Base-by-base conservation (phyloP, 2,888 invertebrate species). In the Macaria notata region DNA sequence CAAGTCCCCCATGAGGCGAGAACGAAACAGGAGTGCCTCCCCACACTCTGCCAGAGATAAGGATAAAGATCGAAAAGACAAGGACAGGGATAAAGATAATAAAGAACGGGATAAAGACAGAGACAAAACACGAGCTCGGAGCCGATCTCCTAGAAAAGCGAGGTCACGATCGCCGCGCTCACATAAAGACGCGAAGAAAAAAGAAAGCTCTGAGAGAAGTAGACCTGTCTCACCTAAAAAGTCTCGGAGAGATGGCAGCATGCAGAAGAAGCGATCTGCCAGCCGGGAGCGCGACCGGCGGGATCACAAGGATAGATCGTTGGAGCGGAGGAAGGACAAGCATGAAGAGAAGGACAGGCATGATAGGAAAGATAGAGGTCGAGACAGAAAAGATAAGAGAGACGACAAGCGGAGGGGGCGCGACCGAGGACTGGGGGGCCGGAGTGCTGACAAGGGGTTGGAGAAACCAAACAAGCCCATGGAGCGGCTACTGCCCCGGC, bases 331-430 rank as follows among this genome's bases (percentile, higher is more conserved):
- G 56, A 92, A 92, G 74, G 87, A 92, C 58, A 92, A 92, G 73
- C 86, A 92, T 69, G 92, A 92, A 60, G 92, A 93, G 47, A 92
- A 93, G 74, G 93, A 93, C 67, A 84, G 93, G 72, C 89, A 94
- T 64, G 95, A 95, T 57, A 89, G 95, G 49, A 94, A 94, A 65
- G 96, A 96, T 64, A 90, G 96, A 63, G 95, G 95, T 52, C 93
- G 96, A 54, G 92, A 92, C 85, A 86, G 94, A 62, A 93, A 93
- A 54, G 95, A 90, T 61, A 81, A 75, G 66, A 92, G 92, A 81
- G 93, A 93, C 57, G 84, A 90, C 54, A 89, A 93, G 69, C 81
- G 94, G 63, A 78, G 93, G 59, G 91, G 88, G 8, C 81, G 93
- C 39, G 89, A 88, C 33, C 76, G 87, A 55, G 88, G 90, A n/a